These are phyloP conservation scores for Epizoanthus stellaris DNA, from an alignment of 92 coral and sea anemone species.

Conservation along the genomic window DNA sequence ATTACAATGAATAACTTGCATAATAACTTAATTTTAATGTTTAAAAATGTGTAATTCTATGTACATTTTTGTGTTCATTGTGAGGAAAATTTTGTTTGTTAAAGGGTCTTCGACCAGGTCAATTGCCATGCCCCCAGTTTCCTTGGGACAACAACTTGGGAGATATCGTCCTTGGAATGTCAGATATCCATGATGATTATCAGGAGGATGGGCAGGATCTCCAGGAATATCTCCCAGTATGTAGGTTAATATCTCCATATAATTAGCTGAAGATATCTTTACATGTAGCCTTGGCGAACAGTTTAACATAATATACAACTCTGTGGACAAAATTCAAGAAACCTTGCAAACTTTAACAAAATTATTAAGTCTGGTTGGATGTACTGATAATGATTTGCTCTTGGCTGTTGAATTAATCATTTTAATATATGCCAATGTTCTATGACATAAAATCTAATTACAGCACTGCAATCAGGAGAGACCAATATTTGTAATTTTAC, in stretches of 20 bases:
- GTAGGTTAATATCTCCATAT: not conserved
- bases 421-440: no score
- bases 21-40: no score
- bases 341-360: no score
- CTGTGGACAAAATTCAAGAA: no score
- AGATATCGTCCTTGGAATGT: constrained; percentile 90
- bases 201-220: constrained; percentile 68
- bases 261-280: not conserved
- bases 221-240: constrained; percentile 85
- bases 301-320: no score
- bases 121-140: constrained; percentile 67
- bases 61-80: not conserved
- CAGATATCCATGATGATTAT: constrained; percentile 73
- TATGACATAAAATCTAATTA: no score
- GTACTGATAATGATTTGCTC: no score
- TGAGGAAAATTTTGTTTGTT: not conserved
- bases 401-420: no score
- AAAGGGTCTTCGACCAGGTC: constrained; percentile 84
- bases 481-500: no score
- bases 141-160: constrained; percentile 83
- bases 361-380: no score
- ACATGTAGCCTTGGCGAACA: not conserved
- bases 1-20: no score
- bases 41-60: not conserved
- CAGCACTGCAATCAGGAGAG: no score